Evolutionary conservation across 2,888 invertebrate genomes (phyloP), one percentile per base, ranked within the genome.

Genomic region (Holacanthella duospinosa): DNA sequence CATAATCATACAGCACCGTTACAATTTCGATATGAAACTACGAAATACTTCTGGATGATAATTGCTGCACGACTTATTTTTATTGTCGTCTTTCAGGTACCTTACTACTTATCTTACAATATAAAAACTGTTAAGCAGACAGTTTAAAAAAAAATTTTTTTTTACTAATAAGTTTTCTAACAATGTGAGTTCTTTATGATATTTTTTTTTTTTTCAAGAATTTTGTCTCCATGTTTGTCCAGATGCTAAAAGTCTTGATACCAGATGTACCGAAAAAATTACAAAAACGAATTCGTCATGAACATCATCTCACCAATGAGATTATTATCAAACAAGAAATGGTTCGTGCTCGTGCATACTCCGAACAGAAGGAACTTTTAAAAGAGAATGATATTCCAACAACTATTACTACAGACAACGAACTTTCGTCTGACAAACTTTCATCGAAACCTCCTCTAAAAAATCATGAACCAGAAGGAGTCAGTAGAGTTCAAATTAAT

Each of bases 61-160:
- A 81, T 96, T 74, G 92, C 93, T 3, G 90, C 91, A 16, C 81
- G 93, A 73, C 79, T 97, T 68, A 88, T 88, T 0, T 96, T 97
- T 77, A 87, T 97, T 64, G 88, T 95, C 1, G 83, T 93, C 1
- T 96, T 95, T 80, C 93, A 94, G 85, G 93, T 92, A 77, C 53
- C 6, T 24, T 53, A 12, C 9, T 43, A 43, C 16, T 16, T 43
- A 43, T 16, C 43, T 43, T 12, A 16, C 16, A 43, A 12, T 43
- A 43, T 43, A 12, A 12, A 43, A 9, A 43, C 16, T 16, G 43
- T 43, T 43, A 43, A n/a, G n/a, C n/a, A n/a, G n/a, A n/a, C n/a
- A n/a, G n/a, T n/a, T n/a, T n/a, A n/a, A n/a, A n/a, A n/a, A n/a
- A n/a, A n/a, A n/a, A n/a, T n/a, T n/a, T n/a, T n/a, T n/a, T n/a